phyloP scores from a whole-genome alignment of 2,797 vertebrate species.

The Sarcophilus harrisii region DNA sequence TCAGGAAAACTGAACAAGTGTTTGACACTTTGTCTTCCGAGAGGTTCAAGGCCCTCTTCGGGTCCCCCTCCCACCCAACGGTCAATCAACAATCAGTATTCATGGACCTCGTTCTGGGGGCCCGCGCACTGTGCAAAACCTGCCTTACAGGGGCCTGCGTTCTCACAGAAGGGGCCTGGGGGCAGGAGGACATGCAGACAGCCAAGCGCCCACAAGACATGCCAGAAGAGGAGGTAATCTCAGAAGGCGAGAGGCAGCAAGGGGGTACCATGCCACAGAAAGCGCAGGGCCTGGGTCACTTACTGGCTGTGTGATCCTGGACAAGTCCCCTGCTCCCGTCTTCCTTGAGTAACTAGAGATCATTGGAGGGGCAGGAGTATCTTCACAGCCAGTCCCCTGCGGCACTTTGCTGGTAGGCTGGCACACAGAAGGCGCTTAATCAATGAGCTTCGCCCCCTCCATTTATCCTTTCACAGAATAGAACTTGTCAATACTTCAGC shows the following conservation, averaged over 20 bases:
- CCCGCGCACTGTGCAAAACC: neutral
- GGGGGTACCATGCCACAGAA: accelerated
- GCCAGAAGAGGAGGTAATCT: neutral
- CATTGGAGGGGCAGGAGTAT: neutral
- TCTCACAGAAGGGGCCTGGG: neutral
- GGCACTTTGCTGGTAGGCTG: neutral
- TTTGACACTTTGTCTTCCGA: neutral
- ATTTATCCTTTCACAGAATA: neutral
- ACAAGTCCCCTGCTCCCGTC: neutral
- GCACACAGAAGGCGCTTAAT: neutral
- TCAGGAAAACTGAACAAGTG: neutral
- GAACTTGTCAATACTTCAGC: neutral
- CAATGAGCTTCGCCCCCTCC: neutral
- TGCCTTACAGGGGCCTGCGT: neutral
- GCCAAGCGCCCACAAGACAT: neutral
- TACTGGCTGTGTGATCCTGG: neutral
- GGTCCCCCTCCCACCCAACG: neutral
- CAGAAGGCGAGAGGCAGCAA: neutral
- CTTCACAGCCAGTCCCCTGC: neutral
- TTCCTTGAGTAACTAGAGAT: neutral
- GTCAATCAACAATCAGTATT: neutral
- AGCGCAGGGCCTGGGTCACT: neutral
- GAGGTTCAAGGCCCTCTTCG: neutral
- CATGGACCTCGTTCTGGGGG: neutral
- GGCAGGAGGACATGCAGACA: neutral